phyloP scores from a whole-genome alignment of 2,113 vertebrate species.

The Bos taurus region ARS-UCD2.0 NC_037342.1:71285501-71286000 shows the following conservation, averaged over 20 bases:
- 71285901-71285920: not conserved
- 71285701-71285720: slow-evolving; percentile 57
- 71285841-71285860: not conserved
- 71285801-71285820: not conserved
- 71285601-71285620: slow-evolving; percentile 38
- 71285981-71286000: not conserved
- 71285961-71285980: not conserved
- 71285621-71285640: slow-evolving; percentile 61
- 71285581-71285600: slow-evolving; percentile 42
- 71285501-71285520: not conserved
- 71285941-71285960: not conserved
- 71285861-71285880: not conserved
- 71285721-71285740: slow-evolving; percentile 49
- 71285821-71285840: not conserved
- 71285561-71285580: slow-evolving; percentile 43
- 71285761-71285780: slow-evolving; percentile 19
- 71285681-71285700: slow-evolving; percentile 42
- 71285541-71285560: not conserved
- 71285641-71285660: slow-evolving; percentile 48
- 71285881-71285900: not conserved
- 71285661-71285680: slow-evolving; percentile 57
- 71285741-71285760: slow-evolving; percentile 44
- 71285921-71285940: not conserved
- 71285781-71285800: slow-evolving; percentile 10
- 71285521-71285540: not conserved